Percentiles rank a stretch among this genome's conserved stretches.
Conservation (phyloP, 2,888 invertebrate genomes). For the Fissipunctia ypsillon region DNA sequence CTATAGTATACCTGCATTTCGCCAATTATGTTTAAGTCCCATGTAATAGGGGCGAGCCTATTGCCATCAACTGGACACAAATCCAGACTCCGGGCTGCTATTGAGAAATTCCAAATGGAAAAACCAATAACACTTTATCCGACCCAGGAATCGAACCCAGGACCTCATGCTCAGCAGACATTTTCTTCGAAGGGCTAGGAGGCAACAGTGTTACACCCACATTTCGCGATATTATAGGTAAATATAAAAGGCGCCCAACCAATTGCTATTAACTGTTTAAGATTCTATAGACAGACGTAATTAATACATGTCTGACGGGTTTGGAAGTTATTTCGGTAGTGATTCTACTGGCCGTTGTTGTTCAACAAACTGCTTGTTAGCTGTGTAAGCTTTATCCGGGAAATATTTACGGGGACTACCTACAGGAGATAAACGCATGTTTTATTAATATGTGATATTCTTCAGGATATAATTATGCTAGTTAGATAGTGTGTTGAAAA, state of each 20-base stretch:
- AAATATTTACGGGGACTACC: too few relatives aligned
- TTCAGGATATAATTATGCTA: too few relatives aligned
- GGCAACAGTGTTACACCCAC: neutral
- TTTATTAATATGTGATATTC: too few relatives aligned
- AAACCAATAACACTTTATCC: neutral
- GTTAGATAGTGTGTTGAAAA: too few relatives aligned
- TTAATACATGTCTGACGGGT: neutral
- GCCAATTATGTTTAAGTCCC: neutral
- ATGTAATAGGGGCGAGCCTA: neutral
- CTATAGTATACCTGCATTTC: neutral
- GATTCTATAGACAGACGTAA: neutral
- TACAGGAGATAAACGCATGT: too few relatives aligned
- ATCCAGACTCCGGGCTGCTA: neutral
- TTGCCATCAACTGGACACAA: neutral
- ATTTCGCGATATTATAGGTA: neutral
- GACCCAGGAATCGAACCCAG: neutral
- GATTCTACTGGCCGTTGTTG: neutral
- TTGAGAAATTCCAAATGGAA: neutral
- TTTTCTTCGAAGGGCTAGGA: neutral
- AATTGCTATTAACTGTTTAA: neutral
- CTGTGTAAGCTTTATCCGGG: neutral
- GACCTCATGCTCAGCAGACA: neutral
- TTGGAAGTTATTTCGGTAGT: neutral
- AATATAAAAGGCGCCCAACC: neutral
- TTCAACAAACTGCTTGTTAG: neutral